Percentiles rank a stretch among this genome's conserved stretches.
These are phyloP conservation scores for Plecotus auritus DNA, from an alignment of 2,113 vertebrate genomes.

Conservation along the genomic window DNA sequence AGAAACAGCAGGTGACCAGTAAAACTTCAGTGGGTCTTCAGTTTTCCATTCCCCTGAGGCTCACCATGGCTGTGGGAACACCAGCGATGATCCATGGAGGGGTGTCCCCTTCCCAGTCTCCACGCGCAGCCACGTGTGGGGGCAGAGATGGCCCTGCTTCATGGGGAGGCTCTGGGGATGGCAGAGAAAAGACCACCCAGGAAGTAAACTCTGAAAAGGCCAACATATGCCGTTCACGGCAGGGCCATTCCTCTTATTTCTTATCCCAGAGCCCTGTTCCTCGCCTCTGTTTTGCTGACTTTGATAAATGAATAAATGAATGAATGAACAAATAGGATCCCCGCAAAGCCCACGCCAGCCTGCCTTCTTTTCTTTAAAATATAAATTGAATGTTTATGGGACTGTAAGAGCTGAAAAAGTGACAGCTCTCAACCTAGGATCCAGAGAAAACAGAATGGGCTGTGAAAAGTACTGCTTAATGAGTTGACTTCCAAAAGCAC, in stretches of 20 bases:
- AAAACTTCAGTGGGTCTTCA: background rate
- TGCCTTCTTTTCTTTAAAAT: background rate
- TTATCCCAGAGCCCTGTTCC: background rate
- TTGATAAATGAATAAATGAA: background rate
- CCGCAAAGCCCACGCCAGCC: background rate
- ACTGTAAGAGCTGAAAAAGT: background rate
- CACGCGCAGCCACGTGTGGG: fast-evolving
- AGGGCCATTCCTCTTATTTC: background rate
- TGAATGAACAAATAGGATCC: background rate
- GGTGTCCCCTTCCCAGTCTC: background rate
- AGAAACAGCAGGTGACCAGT: background rate
- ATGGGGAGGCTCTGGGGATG: background rate
- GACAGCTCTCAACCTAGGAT: background rate
- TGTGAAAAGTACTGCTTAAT: background rate
- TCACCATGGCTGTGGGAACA: background rate
- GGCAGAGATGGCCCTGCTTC: background rate
- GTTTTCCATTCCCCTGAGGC: no score
- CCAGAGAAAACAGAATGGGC: background rate
- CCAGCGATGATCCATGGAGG: no score
- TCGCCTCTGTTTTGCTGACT: background rate
- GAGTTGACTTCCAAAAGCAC: conserved; percentile 15
- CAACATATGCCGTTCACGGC: background rate
- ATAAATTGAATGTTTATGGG: background rate
- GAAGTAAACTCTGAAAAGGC: background rate
- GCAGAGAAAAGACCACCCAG: background rate